phyloP scores from a whole-genome alignment of 2,888 invertebrate species.

The Choristoneura rosaceana region DNA sequence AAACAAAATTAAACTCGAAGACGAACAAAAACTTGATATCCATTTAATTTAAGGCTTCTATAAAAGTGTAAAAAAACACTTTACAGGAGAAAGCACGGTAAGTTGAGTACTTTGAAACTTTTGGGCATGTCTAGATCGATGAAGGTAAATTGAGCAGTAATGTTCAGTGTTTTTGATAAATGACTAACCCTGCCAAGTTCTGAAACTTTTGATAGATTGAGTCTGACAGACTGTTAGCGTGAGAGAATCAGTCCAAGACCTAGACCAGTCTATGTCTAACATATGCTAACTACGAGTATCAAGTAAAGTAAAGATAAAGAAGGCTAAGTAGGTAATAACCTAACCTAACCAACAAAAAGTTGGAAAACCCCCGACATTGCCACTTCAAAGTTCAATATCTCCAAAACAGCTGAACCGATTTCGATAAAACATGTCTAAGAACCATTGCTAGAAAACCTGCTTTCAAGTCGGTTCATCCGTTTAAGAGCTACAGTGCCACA shows the following conservation, averaged over 20 bases:
- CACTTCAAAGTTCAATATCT: no score
- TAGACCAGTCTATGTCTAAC: not conserved
- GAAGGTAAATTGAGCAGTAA: constrained; percentile 1
- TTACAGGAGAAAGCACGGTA: not conserved
- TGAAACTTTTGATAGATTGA: constrained; percentile 32
- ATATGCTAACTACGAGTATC: no score
- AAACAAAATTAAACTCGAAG: not conserved
- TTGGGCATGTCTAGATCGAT: constrained; percentile 2
- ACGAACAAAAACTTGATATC: not conserved
- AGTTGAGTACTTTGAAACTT: not conserved
- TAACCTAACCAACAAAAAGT: no score
- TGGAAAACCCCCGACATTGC: no score
- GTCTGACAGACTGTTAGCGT: constrained; percentile 35
- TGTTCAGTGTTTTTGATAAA: constrained; percentile 15
- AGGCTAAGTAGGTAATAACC: no score
- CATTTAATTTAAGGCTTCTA: not conserved
- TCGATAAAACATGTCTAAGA: no score
- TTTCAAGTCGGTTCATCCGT: no score
- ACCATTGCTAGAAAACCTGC: no score
- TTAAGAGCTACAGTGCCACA: no score
- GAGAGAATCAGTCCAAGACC: not conserved
- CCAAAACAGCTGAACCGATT: no score
- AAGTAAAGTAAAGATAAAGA: no score
- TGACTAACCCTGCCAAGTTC: constrained; percentile 19
- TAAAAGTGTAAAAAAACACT: not conserved